phyloP scores from a whole-genome alignment of 1,140 invertebrate species.

The Agraylea sexmaculata region DNA sequence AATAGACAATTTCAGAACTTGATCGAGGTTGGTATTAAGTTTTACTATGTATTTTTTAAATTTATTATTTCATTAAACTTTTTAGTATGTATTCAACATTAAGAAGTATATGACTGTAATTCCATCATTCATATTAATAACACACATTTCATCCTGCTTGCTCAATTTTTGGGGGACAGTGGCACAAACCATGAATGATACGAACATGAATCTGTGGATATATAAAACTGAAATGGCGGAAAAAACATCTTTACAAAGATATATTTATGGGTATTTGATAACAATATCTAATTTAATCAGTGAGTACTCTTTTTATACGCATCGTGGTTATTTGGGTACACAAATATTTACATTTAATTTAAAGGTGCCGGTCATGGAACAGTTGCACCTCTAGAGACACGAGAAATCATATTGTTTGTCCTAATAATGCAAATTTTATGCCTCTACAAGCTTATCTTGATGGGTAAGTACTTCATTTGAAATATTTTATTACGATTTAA shows the following conservation, averaged over 20 bases:
- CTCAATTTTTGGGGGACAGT: background rate
- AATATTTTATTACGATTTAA: background rate
- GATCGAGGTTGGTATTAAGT: constrained; percentile 2
- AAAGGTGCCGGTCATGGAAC: constrained; percentile 7
- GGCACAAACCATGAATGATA: background rate
- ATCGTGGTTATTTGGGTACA: background rate
- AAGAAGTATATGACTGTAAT: no score
- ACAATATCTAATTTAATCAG: background rate
- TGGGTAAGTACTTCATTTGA: constrained; percentile 6
- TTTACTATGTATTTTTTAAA: no score
- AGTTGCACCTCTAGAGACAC: constrained; percentile 4
- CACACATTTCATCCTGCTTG: background rate
- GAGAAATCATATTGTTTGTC: constrained; percentile 3
- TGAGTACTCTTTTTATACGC: background rate
- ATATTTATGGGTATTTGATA: background rate
- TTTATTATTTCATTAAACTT: no score
- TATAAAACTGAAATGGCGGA: background rate
- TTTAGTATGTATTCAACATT: no score
- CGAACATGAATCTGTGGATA: background rate
- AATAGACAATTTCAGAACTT: constrained; percentile 3
- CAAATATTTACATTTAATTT: background rate
- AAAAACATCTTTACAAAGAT: background rate
- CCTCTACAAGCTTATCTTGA: constrained; percentile 6
- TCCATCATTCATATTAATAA: no score
- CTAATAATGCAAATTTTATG: constrained; percentile 2